Percentiles rank a stretch among this genome's conserved stretches.
Conservation (phyloP, 2,113 vertebrate genomes). For the Morone saxatilis region DNA sequence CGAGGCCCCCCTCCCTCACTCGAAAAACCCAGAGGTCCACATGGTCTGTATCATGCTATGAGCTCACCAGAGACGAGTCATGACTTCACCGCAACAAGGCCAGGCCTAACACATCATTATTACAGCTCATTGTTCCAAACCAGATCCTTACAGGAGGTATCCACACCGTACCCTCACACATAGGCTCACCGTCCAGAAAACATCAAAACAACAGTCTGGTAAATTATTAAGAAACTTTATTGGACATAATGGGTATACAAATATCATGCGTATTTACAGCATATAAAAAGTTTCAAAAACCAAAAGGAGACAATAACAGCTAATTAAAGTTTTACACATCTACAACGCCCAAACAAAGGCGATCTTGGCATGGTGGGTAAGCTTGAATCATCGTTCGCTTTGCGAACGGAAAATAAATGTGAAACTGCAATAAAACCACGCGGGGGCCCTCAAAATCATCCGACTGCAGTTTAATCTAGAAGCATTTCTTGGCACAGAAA, state of each 20-base stretch:
- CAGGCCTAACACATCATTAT: slow-evolving; percentile 65
- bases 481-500: slow-evolving; percentile 12
- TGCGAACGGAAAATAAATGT: slow-evolving; percentile 10
- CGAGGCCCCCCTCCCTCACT: not conserved
- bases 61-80: slow-evolving; percentile 63
- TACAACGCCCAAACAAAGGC: not conserved
- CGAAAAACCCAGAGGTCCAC: slow-evolving; percentile 33
- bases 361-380: slow-evolving; percentile 13
- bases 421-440: slow-evolving; percentile 22
- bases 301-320: slow-evolving; percentile 23
- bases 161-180: not conserved
- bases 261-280: slow-evolving; percentile 82
- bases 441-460: not conserved
- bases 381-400: slow-evolving; percentile 29
- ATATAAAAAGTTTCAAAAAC: slow-evolving; percentile 41
- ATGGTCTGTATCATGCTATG: slow-evolving; percentile 71
- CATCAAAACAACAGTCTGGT: not conserved
- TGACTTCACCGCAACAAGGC: slow-evolving; percentile 61
- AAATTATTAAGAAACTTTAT: slow-evolving; percentile 76
- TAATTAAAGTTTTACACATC: slow-evolving; percentile 39
- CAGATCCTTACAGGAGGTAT: slow-evolving; percentile 21
- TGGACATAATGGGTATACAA: slow-evolving; percentile 75
- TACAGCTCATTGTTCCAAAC: slow-evolving; percentile 56
- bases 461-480: slow-evolving; percentile 7
- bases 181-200: not conserved